These are phyloP conservation scores for Hyperopisus bebe DNA, from an alignment of 2,113 vertebrate species.

Conservation along the genomic window DNA sequence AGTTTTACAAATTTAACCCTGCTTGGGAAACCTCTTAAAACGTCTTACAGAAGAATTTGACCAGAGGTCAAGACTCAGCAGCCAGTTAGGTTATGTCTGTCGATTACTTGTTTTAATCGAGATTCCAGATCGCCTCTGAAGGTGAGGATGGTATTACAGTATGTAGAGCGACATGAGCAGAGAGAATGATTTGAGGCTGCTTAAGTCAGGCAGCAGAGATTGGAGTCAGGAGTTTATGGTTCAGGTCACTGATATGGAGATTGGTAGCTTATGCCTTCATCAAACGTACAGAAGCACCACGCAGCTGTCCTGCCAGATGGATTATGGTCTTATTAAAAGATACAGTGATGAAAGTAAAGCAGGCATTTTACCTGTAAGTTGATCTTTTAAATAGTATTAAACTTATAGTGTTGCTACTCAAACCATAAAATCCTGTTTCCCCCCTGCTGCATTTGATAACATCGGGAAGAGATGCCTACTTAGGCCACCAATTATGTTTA, in stretches of 20 bases:
- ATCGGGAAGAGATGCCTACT: background rate
- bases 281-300: background rate
- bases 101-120: background rate
- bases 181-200: background rate
- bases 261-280: background rate
- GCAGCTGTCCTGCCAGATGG: background rate
- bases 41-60: background rate
- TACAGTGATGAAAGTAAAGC: background rate
- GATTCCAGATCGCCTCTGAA: background rate
- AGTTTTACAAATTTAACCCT: background rate
- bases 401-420: background rate
- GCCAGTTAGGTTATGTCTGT: background rate
- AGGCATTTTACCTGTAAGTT: background rate
- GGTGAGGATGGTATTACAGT: background rate
- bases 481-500: background rate
- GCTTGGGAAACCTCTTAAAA: background rate
- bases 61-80: background rate
- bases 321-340: constrained; percentile 17
- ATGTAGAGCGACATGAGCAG: background rate
- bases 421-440: background rate
- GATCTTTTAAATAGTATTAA: background rate
- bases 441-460: background rate
- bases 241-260: constrained; percentile 11
- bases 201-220: background rate
- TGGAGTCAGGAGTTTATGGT: background rate